phyloP scores from a whole-genome alignment of 2,888 invertebrate genomes.

The Notodonta ziczac region DNA sequence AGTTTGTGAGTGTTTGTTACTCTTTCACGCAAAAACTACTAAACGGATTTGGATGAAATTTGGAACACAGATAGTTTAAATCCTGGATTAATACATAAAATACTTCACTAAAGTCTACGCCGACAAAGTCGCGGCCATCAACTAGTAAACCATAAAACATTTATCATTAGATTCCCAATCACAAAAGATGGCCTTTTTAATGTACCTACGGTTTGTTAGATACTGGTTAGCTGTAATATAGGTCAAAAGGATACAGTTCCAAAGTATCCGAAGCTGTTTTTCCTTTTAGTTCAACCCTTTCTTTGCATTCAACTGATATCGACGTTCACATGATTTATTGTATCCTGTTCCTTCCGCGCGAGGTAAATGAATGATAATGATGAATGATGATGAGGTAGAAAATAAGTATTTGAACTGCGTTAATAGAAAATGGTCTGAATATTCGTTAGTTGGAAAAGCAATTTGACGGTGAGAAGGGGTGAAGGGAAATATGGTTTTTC shows the following conservation, averaged over 20 bases:
- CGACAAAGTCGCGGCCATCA: no score
- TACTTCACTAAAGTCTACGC: no score
- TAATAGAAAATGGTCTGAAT: slow-evolving; percentile 7
- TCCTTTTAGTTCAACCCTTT: slow-evolving; percentile 36
- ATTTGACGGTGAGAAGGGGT: background rate
- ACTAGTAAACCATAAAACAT: background rate
- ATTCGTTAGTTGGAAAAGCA: slow-evolving; percentile 9
- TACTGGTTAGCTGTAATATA: slow-evolving; percentile 26
- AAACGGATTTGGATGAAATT: no score
- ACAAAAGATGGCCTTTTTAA: slow-evolving; percentile 6
- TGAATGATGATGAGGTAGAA: slow-evolving; percentile 11
- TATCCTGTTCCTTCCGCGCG: slow-evolving; percentile 16
- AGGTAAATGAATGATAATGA: slow-evolving; percentile 17
- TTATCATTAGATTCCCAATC: background rate
- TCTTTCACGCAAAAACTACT: no score
- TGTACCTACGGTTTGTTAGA: slow-evolving; percentile 13
- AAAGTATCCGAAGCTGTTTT: slow-evolving; percentile 24
- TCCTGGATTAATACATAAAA: no score
- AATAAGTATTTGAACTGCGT: slow-evolving; percentile 15
- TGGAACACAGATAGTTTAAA: no score
- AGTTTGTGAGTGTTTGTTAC: no score
- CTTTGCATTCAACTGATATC: slow-evolving; percentile 38
- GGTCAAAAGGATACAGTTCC: slow-evolving; percentile 40
- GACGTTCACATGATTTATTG: slow-evolving; percentile 45
- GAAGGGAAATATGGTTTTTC: background rate